phyloP scores from a whole-genome alignment of 2,113 vertebrate genomes.

The Phainopepla nitens region DNA sequence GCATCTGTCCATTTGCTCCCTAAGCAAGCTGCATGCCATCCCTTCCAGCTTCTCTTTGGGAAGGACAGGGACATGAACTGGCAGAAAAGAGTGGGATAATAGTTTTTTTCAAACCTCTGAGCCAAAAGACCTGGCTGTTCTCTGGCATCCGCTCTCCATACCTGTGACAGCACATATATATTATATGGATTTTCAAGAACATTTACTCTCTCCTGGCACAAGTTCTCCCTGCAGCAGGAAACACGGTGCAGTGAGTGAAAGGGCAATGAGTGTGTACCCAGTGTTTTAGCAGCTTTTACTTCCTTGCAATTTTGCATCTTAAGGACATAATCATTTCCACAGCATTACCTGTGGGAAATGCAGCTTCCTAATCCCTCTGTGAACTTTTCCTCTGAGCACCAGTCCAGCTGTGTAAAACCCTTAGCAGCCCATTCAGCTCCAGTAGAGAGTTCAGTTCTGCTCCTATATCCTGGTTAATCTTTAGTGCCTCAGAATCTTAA shows the following conservation, averaged over 20 bases:
- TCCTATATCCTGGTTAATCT: not conserved
- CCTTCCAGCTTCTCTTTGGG: not conserved
- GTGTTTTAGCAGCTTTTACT: not conserved
- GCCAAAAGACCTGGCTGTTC: not conserved
- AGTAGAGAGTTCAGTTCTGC: not conserved
- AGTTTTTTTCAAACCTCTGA: not conserved
- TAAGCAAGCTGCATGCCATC: not conserved
- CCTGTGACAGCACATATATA: not conserved
- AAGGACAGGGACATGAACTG: not conserved
- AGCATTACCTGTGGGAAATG: not conserved
- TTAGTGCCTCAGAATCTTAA: not conserved
- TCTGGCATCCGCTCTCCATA: not conserved
- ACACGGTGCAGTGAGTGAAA: not conserved
- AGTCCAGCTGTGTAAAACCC: not conserved
- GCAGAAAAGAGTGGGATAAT: not conserved
- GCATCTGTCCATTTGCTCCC: not conserved
- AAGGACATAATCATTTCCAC: not conserved
- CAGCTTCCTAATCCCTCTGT: not conserved
- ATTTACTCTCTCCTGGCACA: not conserved
- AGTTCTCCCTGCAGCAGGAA: not conserved
- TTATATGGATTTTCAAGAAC: not conserved
- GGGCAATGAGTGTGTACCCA: not conserved
- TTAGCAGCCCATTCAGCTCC: not conserved
- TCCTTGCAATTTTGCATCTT: not conserved
- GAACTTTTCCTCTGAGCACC: not conserved